Base-by-base conservation (phyloP, 1,140 invertebrate genomes). In the Euglossa dilemma region DNA sequence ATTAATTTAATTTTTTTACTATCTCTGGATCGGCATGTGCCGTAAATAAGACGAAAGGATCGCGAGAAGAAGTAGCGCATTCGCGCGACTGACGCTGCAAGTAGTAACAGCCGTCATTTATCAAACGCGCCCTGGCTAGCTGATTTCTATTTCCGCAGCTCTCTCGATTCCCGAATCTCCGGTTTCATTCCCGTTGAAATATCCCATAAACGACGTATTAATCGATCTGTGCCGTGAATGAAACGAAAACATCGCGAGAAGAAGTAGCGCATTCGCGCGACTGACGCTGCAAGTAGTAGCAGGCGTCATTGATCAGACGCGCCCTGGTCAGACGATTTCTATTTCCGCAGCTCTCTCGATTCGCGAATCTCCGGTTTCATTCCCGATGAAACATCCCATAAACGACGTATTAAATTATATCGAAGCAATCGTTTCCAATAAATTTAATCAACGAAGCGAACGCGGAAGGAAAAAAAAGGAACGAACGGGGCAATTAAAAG, bases 401-500 rank as follows among this genome's bases (percentile, higher is more conserved):
- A 61, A 25, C 14, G n/a, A 7, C 7, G 25, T 14, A 25, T 6
- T 12, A 64, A 64, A 64, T 64, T 43, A 9, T 9, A 18, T 1
- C 16, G 11, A 43, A 7, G 6, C 43, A 45, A 20, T 66, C 8
- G 18, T 54, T 25, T 36, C 28, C 28, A 20, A 67, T 67, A 25
- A 45, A 47, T 14, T 20, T n/a, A 8, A 45, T 57, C 36, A 20
- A n/a, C 36, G 23, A 20, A 25, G 20, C 16, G 20, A 14, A 20
- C 25, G 64, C 18, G 36, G 14, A 67, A 45, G 23, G 11, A 20
- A 36, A 28, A 54, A 52, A 5, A 8, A 6, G 36, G n/a, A 36
- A 54, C n/a, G 23, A 20, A 20, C 18, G 20, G 16, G 16, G 76
- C 63, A 70, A 70, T 78, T 70, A 69, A 78, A 56, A 43, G 4